phyloP scores from a whole-genome alignment of 2,888 invertebrate species.

The Conistra vaccinii region DNA sequence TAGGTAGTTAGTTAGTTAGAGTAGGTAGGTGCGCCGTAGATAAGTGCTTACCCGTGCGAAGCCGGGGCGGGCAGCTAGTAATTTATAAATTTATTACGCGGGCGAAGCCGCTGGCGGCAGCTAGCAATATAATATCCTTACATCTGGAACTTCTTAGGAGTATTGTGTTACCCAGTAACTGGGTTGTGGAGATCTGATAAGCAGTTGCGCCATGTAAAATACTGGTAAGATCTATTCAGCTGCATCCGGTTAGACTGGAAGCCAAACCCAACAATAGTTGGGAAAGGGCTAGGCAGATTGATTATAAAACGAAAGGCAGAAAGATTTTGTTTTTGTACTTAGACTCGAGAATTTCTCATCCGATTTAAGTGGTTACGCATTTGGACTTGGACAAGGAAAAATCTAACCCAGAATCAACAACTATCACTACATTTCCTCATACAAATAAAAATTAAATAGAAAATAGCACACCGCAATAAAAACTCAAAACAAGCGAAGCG shows the following conservation, averaged over 20 bases:
- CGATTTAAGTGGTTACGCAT: not conserved
- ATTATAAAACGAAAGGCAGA: not conserved
- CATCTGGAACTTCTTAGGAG: not conserved
- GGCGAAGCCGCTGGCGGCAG: too few relatives aligned
- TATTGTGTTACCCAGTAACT: not conserved
- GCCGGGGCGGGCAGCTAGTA: too few relatives aligned
- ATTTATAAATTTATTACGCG: too few relatives aligned
- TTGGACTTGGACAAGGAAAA: not conserved
- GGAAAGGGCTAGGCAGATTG: too few relatives aligned
- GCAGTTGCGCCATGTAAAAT: too few relatives aligned
- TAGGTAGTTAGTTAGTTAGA: too few relatives aligned
- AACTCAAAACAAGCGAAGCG: constrained; percentile 35
- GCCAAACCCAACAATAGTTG: too few relatives aligned
- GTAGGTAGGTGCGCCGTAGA: too few relatives aligned
- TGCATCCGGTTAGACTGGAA: too few relatives aligned
- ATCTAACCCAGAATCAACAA: not conserved
- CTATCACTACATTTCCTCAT: not conserved
- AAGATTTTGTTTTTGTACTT: not conserved
- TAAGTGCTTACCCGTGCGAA: too few relatives aligned
- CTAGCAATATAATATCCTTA: not conserved
- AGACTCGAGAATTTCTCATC: not conserved
- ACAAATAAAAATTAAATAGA: not conserved
- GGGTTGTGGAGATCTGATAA: too few relatives aligned
- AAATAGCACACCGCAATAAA: constrained; percentile 24
- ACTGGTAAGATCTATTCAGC: too few relatives aligned